phyloP scores from a whole-genome alignment of 2,888 invertebrate genomes.

The Hirtodrosophila confusa region DNA sequence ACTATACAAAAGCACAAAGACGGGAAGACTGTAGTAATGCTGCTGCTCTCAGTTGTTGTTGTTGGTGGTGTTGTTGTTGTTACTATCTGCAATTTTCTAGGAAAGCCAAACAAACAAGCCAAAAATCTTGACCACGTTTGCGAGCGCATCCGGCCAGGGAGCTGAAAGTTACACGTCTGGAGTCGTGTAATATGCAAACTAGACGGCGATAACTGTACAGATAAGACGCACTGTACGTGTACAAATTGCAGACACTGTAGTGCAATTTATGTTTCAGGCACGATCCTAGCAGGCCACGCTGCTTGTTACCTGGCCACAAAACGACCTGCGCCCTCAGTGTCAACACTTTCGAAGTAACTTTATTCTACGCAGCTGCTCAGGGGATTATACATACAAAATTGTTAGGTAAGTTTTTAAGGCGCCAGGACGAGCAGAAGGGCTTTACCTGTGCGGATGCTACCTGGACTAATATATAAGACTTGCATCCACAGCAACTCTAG shows the following conservation, averaged over 20 bases:
- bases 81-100: constrained; percentile 57
- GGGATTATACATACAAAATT: constrained; percentile 21
- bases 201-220: constrained; percentile 79
- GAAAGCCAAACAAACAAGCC: constrained; percentile 50
- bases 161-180: constrained; percentile 66
- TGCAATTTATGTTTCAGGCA: constrained; percentile 54
- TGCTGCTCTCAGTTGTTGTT: constrained; percentile 1
- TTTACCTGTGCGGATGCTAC: constrained; percentile 3
- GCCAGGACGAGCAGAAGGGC: constrained; percentile 20
- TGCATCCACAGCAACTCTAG: not conserved
- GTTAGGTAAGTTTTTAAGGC: constrained; percentile 3
- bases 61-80: constrained; percentile 10
- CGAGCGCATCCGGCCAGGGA: constrained; percentile 67
- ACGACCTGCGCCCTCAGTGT: constrained; percentile 7
- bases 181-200: constrained; percentile 78
- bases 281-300: constrained; percentile 37
- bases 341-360: constrained; percentile 12
- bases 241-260: constrained; percentile 69
- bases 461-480: constrained; percentile 31
- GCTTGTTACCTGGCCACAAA: constrained; percentile 13
- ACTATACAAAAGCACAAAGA: constrained; percentile 41
- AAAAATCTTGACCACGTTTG: constrained; percentile 67
- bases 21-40: not conserved
- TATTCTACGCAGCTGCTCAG: constrained; percentile 24
- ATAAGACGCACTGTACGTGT: constrained; percentile 56